These are phyloP conservation scores for Leptopilina myrica DNA, from an alignment of 2,888 invertebrate species.

Conservation along the genomic window DNA sequence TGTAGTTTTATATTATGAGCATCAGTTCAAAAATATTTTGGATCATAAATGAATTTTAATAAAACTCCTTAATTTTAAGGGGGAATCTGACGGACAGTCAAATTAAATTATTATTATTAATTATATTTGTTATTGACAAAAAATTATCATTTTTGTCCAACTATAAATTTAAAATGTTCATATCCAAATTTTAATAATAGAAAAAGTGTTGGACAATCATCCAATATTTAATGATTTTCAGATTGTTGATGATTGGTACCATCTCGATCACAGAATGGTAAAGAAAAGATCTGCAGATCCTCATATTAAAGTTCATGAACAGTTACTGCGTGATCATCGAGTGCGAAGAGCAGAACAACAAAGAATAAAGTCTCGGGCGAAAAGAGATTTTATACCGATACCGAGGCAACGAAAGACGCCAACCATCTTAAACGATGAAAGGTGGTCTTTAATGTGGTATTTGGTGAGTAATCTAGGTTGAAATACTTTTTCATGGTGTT, in stretches of 20 bases:
- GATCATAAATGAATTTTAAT: too few species aligned
- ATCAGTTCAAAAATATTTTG: too few species aligned
- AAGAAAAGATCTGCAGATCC: slow-evolving; percentile 86
- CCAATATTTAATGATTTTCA: slow-evolving; percentile 77
- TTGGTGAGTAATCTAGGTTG: slow-evolving; percentile 83
- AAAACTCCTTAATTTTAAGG: too few species aligned
- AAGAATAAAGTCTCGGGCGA: slow-evolving; percentile 86
- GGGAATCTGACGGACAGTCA: too few species aligned
- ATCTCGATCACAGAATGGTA: slow-evolving; percentile 89
- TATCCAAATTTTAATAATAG: too few species aligned
- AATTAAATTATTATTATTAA: too few species aligned
- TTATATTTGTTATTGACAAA: too few species aligned
- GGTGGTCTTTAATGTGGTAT: slow-evolving; percentile 98
- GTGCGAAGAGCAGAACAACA: slow-evolving; percentile 92
- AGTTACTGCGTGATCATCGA: slow-evolving; percentile 85
- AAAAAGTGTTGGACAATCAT: too few species aligned
- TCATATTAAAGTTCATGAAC: slow-evolving; percentile 84
- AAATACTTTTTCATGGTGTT: too few species aligned
- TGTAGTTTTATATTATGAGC: too few species aligned
- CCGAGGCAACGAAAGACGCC: slow-evolving; percentile 63
- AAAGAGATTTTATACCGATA: slow-evolving; percentile 84
- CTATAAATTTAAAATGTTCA: too few species aligned
- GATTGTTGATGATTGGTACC: slow-evolving; percentile 93
- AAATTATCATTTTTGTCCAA: too few species aligned
- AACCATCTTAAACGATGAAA: slow-evolving; percentile 86